phyloP scores from a whole-genome alignment of 2,888 invertebrate species.

The Stegana nigrithorax region DNA sequence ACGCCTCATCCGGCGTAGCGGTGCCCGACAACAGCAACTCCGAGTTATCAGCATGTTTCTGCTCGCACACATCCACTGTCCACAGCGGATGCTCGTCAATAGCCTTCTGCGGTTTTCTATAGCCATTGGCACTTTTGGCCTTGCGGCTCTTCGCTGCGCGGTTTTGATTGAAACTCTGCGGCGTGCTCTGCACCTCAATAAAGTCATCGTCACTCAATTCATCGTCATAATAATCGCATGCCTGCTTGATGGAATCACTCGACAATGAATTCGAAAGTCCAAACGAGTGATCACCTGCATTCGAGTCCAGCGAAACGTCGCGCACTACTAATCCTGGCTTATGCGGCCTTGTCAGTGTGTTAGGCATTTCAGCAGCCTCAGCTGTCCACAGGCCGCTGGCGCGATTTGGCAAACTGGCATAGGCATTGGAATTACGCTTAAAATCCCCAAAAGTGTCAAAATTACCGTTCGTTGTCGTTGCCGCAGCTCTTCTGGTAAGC shows the following conservation, averaged over 20 bases:
- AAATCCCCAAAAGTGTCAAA: constrained; percentile 40
- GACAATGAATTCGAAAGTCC: constrained; percentile 62
- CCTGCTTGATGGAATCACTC: constrained; percentile 62
- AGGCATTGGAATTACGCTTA: constrained; percentile 50
- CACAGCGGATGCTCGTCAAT: constrained; percentile 53
- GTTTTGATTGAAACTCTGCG: constrained; percentile 48
- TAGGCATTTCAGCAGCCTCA: not conserved
- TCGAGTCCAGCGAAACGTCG: not conserved
- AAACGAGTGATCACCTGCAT: constrained; percentile 20
- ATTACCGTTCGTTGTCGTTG: not conserved
- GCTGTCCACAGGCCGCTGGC: constrained; percentile 5
- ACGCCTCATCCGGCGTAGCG: constrained; percentile 48
- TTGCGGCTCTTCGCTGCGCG: not conserved
- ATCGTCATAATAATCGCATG: constrained; percentile 59
- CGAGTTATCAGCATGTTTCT: not conserved
- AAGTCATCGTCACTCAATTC: constrained; percentile 62
- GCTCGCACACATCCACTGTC: constrained; percentile 35
- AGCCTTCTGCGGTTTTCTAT: too few species aligned
- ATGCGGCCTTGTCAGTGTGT: not conserved
- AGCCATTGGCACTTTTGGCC: constrained; percentile 26
- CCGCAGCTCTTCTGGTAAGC: not conserved
- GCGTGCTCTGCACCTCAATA: constrained; percentile 52
- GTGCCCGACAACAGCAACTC: not conserved
- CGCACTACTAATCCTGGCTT: constrained; percentile 18
- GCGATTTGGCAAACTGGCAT: constrained; percentile 47